Evolutionary conservation across 2,888 invertebrate species (phyloP).

Genomic region (Oconnorella tubifera): DNA sequence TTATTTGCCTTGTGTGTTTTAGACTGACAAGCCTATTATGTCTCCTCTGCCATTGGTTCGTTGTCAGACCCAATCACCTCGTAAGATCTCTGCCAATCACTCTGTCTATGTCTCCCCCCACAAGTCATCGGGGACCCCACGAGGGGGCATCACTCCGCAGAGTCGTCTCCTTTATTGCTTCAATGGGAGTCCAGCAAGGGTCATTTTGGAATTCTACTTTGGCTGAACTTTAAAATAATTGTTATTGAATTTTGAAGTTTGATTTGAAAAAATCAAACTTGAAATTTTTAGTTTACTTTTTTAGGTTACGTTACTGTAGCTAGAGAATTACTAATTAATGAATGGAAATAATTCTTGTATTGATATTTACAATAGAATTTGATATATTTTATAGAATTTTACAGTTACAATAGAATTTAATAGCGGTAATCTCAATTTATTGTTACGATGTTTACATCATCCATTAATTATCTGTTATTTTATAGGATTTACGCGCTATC

Average conservation of each 20-base stretch:
- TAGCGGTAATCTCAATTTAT: too few relatives aligned
- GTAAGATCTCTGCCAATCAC: constrained; percentile 61
- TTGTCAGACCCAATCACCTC: constrained; percentile 62
- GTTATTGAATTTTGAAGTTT: too few relatives aligned
- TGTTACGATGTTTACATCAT: too few relatives aligned
- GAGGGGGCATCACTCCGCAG: constrained; percentile 47
- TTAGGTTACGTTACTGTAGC: too few relatives aligned
- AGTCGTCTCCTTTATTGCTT: constrained; percentile 69
- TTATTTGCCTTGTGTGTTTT: background rate
- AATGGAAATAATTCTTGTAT: background rate
- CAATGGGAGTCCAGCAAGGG: constrained; percentile 82
- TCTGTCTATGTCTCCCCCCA: constrained; percentile 42
- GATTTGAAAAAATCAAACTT: too few relatives aligned
- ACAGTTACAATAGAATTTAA: too few relatives aligned
- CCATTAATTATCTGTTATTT: too few relatives aligned
- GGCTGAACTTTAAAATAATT: too few relatives aligned
- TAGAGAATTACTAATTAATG: background rate
- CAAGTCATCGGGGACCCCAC: background rate
- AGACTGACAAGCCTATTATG: constrained; percentile 60
- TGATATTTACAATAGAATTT: background rate
- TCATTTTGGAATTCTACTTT: too few relatives aligned
- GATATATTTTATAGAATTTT: too few relatives aligned
- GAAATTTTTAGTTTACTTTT: too few relatives aligned
- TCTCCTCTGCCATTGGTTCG: constrained; percentile 72
- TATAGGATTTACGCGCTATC: constrained; percentile 33